Percentiles rank a stretch among this genome's conserved stretches.
Evolutionary conservation across 2,888 invertebrate species (phyloP).

Genomic region (Chaitophorus viminalis): DNA sequence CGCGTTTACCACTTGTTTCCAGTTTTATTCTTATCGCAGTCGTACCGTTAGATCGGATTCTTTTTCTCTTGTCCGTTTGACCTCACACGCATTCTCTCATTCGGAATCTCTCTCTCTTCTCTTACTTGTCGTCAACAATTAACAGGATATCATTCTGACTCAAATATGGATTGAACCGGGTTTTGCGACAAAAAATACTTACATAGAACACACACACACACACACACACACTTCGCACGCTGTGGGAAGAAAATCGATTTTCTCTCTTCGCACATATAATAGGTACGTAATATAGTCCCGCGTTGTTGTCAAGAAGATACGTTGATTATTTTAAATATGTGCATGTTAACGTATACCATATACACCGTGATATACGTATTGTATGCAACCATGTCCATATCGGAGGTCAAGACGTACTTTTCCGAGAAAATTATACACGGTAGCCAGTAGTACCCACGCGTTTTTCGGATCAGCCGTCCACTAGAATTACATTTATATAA

Average conservation of each 20-base stretch:
- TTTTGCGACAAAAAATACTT: too few species aligned
- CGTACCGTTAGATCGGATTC: slow-evolving; percentile 28
- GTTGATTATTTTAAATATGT: neutral
- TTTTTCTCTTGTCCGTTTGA: neutral
- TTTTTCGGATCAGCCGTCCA: neutral
- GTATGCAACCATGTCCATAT: slow-evolving; percentile 42
- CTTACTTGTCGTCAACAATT: neutral
- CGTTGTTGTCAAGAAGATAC: neutral
- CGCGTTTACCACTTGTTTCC: neutral
- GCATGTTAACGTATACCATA: too few species aligned
- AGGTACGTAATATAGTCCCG: too few species aligned
- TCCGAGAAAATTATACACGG: neutral
- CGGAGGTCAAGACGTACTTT: slow-evolving; percentile 41
- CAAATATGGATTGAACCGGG: too few species aligned
- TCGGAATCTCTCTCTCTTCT: neutral
- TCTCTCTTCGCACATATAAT: neutral
- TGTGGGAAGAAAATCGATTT: neutral
- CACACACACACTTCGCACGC: neutral
- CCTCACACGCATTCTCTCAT: too few species aligned
- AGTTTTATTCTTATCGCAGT: slow-evolving; percentile 18
- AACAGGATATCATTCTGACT: neutral
- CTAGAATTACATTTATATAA: neutral
- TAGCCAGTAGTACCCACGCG: slow-evolving; percentile 9
- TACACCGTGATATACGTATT: neutral
- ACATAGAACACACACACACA: neutral